These are phyloP conservation scores for Ganaspis brasiliensis DNA, from an alignment of 2,888 invertebrate species.

Conservation along the genomic window DNA sequence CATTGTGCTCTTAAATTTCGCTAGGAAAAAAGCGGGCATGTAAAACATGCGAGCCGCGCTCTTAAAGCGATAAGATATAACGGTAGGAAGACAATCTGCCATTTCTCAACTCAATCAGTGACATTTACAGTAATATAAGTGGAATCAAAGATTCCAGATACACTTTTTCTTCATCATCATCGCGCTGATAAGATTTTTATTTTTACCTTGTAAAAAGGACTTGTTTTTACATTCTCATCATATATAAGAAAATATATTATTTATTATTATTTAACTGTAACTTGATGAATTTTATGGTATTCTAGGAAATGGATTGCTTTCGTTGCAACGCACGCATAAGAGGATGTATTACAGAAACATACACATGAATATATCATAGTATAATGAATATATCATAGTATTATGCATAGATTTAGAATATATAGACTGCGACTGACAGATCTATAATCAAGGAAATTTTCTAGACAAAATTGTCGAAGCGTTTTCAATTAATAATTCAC, in stretches of 20 bases:
- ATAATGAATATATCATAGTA: too few relatives aligned
- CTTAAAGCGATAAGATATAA: conserved; percentile 57
- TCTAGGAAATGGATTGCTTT: not conserved
- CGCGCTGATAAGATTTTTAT: not conserved
- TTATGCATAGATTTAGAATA: not conserved
- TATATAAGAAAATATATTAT: not conserved
- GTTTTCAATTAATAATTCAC: conserved; percentile 1
- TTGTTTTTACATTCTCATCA: not conserved
- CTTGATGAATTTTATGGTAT: not conserved
- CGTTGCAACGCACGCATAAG: too few relatives aligned
- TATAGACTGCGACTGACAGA: not conserved
- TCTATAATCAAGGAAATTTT: conserved; percentile 2
- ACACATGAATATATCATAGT: too few relatives aligned
- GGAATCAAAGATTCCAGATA: conserved; percentile 28
- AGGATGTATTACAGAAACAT: too few relatives aligned
- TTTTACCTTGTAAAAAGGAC: not conserved
- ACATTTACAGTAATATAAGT: conserved; percentile 67
- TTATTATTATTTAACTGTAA: not conserved
- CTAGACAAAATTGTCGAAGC: not conserved
- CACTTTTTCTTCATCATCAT: not conserved
- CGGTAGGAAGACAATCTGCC: conserved; percentile 64
- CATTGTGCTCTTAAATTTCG: conserved; percentile 2
- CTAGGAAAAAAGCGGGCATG: not conserved
- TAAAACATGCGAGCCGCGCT: conserved; percentile 5
- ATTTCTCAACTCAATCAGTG: conserved; percentile 65